A percentile compares a stretch with the other conserved stretches of the same genome.
phyloP scores from a whole-genome alignment of 2,113 vertebrate genomes.

The Menidia beryllina region DNA sequence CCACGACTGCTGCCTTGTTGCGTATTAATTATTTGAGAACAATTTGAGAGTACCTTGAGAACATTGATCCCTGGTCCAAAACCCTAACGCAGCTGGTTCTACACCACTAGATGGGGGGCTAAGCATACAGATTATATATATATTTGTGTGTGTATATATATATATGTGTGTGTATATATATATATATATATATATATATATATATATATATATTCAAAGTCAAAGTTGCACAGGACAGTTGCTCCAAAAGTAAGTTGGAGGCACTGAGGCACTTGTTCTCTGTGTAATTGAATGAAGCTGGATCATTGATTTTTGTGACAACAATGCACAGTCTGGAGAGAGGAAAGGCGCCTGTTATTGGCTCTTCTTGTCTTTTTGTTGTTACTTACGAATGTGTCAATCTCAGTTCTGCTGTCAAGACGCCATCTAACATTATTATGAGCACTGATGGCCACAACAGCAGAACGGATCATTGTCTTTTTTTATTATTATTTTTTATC shows the following conservation, averaged over 20 bases:
- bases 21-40: background rate
- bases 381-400: conserved; percentile 51
- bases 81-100: conserved; percentile 3
- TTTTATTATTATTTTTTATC: too few relatives aligned
- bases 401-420: conserved; percentile 54
- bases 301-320: conserved; percentile 73
- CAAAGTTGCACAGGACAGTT: conserved; percentile 1
- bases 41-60: background rate
- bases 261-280: conserved; percentile 52
- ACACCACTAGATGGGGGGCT: background rate
- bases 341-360: conserved; percentile 39
- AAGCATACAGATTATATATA: background rate
- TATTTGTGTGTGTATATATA: background rate
- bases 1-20: background rate
- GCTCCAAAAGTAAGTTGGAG: conserved; percentile 32
- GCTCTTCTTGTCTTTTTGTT: conserved; percentile 54
- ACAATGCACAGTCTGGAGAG: conserved; percentile 28
- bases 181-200: background rate
- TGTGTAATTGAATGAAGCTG: conserved; percentile 62
- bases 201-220: background rate
- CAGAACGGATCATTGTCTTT: conserved; percentile 32
- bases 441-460: conserved; percentile 39
- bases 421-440: conserved; percentile 43
- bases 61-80: background rate
- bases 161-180: background rate